Conservation (phyloP, 2,797 vertebrate species). For the Periparus ater region DNA sequence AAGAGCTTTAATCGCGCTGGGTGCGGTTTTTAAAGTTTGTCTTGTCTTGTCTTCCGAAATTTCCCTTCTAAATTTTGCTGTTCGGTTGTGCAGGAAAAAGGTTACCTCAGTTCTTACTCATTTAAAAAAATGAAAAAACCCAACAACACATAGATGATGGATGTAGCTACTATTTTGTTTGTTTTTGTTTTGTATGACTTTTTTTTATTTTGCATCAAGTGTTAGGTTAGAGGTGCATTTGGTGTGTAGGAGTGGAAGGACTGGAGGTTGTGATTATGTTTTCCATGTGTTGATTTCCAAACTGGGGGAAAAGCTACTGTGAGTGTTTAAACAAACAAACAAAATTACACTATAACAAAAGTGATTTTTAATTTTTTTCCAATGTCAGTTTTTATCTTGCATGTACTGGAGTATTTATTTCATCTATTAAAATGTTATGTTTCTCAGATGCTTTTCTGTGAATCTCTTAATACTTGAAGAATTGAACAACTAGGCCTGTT, state of each 20-base stretch:
- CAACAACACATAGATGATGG: constrained; percentile 76
- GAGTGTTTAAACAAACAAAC: constrained; percentile 83
- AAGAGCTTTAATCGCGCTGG: constrained; percentile 82
- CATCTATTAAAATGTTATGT: constrained; percentile 96
- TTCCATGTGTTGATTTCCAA: constrained; percentile 84
- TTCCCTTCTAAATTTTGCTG: constrained; percentile 70
- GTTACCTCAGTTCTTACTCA: constrained; percentile 94
- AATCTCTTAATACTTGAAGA: constrained; percentile 53
- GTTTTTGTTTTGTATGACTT: constrained; percentile 65
- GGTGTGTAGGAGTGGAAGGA: constrained; percentile 79
- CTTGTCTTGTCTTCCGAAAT: constrained; percentile 67
- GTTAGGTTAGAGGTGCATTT: constrained; percentile 81
- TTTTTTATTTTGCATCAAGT: constrained; percentile 74
- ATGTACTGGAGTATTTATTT: constrained; percentile 99
- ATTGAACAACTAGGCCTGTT: constrained; percentile 16
- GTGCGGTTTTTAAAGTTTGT: constrained; percentile 75
- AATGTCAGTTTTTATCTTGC: constrained; percentile 91
- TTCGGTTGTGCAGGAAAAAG: constrained; percentile 77
- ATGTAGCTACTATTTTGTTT: constrained; percentile 84
- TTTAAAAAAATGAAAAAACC: constrained; percentile 68
- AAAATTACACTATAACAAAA: constrained; percentile 94
- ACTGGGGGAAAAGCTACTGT: constrained; percentile 90
- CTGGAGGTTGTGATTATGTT: constrained; percentile 76
- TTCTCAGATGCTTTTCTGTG: constrained; percentile 81
- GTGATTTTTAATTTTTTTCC: constrained; percentile 84